phyloP scores from a whole-genome alignment of 2,888 invertebrate species.

The Drosophila neoperkinsi region DNA sequence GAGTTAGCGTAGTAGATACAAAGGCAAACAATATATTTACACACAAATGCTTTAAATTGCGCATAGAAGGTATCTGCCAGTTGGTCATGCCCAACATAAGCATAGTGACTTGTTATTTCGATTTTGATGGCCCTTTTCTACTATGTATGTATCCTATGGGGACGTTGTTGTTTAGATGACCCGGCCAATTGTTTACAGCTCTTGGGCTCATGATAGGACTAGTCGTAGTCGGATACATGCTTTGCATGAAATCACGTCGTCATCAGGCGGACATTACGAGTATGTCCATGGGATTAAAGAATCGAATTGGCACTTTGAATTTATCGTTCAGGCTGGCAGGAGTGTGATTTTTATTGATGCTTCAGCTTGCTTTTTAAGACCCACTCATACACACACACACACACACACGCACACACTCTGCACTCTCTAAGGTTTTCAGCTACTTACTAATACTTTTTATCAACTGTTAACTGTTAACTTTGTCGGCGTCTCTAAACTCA shows the following conservation, averaged over 20 bases:
- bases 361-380: slow-evolving; percentile 52
- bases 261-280: slow-evolving; percentile 76
- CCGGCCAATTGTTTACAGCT: slow-evolving; percentile 77
- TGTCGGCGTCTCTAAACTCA: slow-evolving; percentile 21
- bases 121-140: slow-evolving; percentile 17
- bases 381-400: neutral
- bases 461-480: slow-evolving; percentile 47
- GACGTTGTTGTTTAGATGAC: slow-evolving; percentile 59
- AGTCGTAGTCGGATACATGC: slow-evolving; percentile 60
- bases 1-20: neutral
- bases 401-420: slow-evolving; percentile 1
- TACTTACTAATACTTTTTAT: slow-evolving; percentile 61
- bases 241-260: slow-evolving; percentile 81
- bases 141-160: slow-evolving; percentile 6
- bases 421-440: slow-evolving; percentile 28
- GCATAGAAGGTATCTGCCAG: slow-evolving; percentile 6
- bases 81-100: neutral
- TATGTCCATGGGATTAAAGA: slow-evolving; percentile 77
- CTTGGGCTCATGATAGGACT: slow-evolving; percentile 59
- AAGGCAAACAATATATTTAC: too few relatives aligned
- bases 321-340: slow-evolving; percentile 68
- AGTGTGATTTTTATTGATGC: slow-evolving; percentile 79
- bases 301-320: slow-evolving; percentile 77
- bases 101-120: slow-evolving; percentile 9
- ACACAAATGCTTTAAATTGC: neutral